Evolutionary conservation across 2,113 vertebrate genomes (phyloP).

Genomic region (Pollachius pollachius): DNA sequence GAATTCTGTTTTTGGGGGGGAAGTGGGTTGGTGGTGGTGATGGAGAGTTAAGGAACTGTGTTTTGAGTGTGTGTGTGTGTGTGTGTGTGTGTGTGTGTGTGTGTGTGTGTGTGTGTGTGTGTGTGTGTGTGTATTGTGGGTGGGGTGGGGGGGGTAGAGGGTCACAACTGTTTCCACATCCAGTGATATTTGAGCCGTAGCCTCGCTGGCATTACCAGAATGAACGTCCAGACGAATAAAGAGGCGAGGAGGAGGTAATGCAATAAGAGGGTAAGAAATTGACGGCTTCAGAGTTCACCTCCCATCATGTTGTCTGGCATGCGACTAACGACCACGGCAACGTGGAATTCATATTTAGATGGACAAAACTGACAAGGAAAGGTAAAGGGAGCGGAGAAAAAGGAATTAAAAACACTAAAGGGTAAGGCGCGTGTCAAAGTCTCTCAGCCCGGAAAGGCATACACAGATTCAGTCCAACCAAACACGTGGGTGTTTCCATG

Average conservation of each 20-base stretch:
- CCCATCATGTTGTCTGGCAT: slow-evolving; percentile 1
- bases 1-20: slow-evolving; percentile 4
- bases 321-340: slow-evolving; percentile 9
- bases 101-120: no score
- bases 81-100: no score
- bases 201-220: slow-evolving; percentile 2
- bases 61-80: no score
- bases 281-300: slow-evolving; percentile 17
- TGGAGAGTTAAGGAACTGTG: background rate
- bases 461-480: background rate
- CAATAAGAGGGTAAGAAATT: slow-evolving; percentile 19
- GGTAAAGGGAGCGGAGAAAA: background rate
- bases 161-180: slow-evolving; percentile 55
- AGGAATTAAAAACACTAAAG: no score
- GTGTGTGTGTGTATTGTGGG: no score
- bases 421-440: background rate
- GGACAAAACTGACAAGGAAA: slow-evolving; percentile 11
- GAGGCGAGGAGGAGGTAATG: slow-evolving; percentile 21
- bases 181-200: slow-evolving; percentile 33
- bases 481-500: no score
- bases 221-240: slow-evolving; percentile 24
- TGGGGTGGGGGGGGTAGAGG: background rate
- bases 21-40: slow-evolving; percentile 2
- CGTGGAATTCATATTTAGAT: slow-evolving; percentile 21
- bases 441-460: background rate